Base-by-base conservation (phyloP, 2,888 invertebrate species). In the Dryadula phaetusa region DNA sequence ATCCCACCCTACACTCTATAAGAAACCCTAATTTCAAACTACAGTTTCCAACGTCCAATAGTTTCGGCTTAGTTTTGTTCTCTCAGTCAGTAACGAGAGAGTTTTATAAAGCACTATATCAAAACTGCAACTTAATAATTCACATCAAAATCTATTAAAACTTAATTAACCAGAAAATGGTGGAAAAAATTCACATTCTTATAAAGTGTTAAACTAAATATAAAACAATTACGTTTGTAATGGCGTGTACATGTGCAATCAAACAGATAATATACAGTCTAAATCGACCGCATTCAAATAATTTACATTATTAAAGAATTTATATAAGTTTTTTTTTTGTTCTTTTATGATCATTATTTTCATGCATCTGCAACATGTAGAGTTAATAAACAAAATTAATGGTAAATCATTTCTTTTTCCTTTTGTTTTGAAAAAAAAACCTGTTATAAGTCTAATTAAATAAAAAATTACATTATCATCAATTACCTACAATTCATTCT, bases 201-300 rank as follows among this genome's bases (percentile, higher is more conserved):
- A 52, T 52, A 16, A 4, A 52, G 22, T 28, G 49, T 52, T 28
- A 28, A 28, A 28, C 25, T 49, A 28, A 16, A 16, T 52, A 16
- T 52, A 52, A 52, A 28, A 52, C 12, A 32, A 52, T 32, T 32
- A 52, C 52, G n/a, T 16, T 52, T 12, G 52, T 28, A 52, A 28
- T 52, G 28, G 52, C 52, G 52, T 52, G 52, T 18, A 10, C 10
- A 5, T 52, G 52, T 5, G 52, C 52, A 52, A 52, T 52, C 5
- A 52, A 28, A 52, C 32, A 10, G 16, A 10, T 52, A 52, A 52
- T 32, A 52, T 52, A 52, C n/a, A 8, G 16, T 12, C 28, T 5
- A 32, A 52, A 28, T 52, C 12, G 52, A 52, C 32, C 52, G 52
- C 52, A 32, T 32, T 52, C 52, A 52, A 28, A 52, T 28, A 32